phyloP scores from a whole-genome alignment of 2,797 vertebrate species.

The Eutrigla gurnardus region DNA sequence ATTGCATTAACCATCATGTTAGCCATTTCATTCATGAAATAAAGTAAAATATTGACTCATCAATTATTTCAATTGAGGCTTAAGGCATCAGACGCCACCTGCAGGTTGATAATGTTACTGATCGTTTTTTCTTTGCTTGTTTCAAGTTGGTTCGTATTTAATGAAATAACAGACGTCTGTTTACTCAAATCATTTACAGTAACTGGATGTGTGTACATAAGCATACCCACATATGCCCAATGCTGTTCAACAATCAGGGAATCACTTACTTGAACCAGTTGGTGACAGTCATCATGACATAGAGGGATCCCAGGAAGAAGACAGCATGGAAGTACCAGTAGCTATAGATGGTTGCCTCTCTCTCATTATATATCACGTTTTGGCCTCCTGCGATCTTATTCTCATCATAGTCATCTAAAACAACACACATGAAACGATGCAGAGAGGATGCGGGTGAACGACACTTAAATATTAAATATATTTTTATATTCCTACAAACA shows the following conservation, averaged over 20 bases:
- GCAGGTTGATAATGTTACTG: neutral
- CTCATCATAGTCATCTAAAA: slow-evolving; percentile 83
- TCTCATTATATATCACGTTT: slow-evolving; percentile 92
- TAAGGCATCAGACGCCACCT: neutral
- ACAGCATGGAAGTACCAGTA: slow-evolving; percentile 95
- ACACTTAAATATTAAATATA: neutral
- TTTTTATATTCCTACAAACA: neutral
- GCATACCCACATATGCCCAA: neutral
- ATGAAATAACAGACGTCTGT: neutral
- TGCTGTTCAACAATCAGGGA: neutral
- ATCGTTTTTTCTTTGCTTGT: neutral
- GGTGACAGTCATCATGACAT: slow-evolving; percentile 98
- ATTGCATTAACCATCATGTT: neutral
- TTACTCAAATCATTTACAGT: neutral
- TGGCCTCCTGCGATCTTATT: slow-evolving; percentile 86
- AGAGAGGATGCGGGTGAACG: slow-evolving; percentile 35
- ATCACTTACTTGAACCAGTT: slow-evolving; percentile 98
- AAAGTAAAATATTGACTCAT: neutral
- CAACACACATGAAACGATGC: slow-evolving; percentile 26
- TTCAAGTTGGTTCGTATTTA: neutral
- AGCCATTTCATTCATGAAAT: neutral
- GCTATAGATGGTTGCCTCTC: slow-evolving; percentile 89
- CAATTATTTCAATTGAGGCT: neutral
- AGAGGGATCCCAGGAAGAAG: slow-evolving; percentile 96
- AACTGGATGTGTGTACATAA: neutral